These are phyloP conservation scores for Xiphophorus couchianus DNA, from an alignment of 2,113 vertebrate species.

Conservation along the genomic window DNA sequence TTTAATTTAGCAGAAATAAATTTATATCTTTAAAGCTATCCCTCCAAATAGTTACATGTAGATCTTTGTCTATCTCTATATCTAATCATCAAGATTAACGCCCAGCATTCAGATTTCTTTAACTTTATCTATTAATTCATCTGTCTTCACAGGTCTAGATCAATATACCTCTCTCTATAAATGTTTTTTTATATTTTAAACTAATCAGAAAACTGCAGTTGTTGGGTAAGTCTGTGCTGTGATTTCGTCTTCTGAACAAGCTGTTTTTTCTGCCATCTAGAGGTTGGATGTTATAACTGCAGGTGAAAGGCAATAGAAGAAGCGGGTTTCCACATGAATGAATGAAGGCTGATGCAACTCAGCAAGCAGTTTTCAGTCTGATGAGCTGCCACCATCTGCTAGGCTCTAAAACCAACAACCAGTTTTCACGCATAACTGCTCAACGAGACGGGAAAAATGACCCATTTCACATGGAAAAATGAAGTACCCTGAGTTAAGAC, in stretches of 20 bases:
- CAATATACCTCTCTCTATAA: too few species aligned
- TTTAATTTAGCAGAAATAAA: too few species aligned
- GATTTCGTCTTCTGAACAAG: not conserved
- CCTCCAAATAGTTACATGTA: too few species aligned
- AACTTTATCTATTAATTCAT: too few species aligned
- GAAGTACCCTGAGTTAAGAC: not conserved
- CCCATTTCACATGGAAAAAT: not conserved
- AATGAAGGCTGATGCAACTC: conserved; percentile 79
- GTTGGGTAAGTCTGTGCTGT: not conserved
- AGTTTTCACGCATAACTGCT: not conserved
- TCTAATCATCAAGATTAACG: too few species aligned
- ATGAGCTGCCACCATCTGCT: conserved; percentile 16
- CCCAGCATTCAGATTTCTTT: too few species aligned
- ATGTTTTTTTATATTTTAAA: too few species aligned
- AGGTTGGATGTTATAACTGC: conserved; percentile 8
- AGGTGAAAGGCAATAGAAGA: conserved; percentile 6
- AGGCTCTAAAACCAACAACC: not conserved
- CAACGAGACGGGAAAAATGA: not conserved
- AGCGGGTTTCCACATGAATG: conserved; percentile 42
- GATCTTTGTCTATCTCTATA: too few species aligned
- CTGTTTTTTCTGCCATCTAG: conserved; percentile 46
- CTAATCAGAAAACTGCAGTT: too few species aligned
- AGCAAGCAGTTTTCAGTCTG: conserved; percentile 32
- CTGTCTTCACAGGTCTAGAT: too few species aligned
- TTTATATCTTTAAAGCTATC: too few species aligned